Percentiles rank a stretch among this genome's conserved stretches.
Conservation (phyloP, 2,797 vertebrate species). For the Craterocephalus amniculus region DNA sequence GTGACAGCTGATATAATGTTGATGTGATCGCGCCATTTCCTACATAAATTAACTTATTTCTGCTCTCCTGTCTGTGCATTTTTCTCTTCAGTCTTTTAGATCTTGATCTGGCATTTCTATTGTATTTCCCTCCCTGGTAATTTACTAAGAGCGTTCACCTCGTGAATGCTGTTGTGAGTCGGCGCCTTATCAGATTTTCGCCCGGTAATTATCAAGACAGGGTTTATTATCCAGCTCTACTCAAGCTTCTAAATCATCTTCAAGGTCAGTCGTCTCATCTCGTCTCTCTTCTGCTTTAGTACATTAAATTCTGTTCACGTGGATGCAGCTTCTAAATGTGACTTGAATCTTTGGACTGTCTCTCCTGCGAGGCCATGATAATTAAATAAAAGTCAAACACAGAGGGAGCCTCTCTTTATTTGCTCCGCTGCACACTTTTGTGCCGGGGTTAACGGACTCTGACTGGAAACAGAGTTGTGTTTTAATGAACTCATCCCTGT, state of each 20-base stretch:
- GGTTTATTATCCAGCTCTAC: constrained; percentile 40
- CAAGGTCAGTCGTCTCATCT: constrained; percentile 31
- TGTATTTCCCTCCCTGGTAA: constrained; percentile 51
- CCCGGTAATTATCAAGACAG: constrained; percentile 46
- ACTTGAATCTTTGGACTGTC: background rate
- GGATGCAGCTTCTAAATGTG: constrained; percentile 12
- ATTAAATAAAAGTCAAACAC: background rate
- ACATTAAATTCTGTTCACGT: constrained; percentile 14
- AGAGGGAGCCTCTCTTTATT: background rate
- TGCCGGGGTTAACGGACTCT: background rate
- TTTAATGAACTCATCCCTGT: constrained; percentile 25
- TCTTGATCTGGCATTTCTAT: constrained; percentile 37
- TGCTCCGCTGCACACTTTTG: background rate
- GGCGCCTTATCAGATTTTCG: constrained; percentile 47
- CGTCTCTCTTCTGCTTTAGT: background rate
- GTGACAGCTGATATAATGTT: background rate
- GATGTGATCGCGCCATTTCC: too few relatives aligned
- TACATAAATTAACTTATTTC: background rate
- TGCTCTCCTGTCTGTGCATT: constrained; percentile 20
- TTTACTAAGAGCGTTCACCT: constrained; percentile 29
- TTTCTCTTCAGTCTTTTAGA: constrained; percentile 42
- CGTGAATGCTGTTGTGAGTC: constrained; percentile 27
- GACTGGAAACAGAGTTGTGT: constrained; percentile 9
- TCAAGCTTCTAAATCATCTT: constrained; percentile 31
- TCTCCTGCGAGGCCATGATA: constrained; percentile 1